phyloP scores from a whole-genome alignment of 2,888 invertebrate genomes.

The Zaprionus lineosus region DNA sequence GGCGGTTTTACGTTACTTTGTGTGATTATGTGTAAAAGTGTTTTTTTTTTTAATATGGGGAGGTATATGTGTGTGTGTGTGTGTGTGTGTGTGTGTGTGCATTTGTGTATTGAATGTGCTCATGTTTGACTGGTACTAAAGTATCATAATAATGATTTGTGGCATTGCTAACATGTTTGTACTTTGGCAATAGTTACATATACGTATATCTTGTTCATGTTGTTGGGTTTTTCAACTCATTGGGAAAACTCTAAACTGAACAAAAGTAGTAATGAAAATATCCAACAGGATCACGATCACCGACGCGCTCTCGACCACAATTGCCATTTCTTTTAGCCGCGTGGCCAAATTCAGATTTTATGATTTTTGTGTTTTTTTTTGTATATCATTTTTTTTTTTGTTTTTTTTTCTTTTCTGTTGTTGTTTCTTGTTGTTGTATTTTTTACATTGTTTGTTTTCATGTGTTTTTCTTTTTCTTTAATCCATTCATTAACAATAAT shows the following conservation, averaged over 20 bases:
- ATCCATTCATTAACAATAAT: slow-evolving; percentile 55
- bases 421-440: too few species aligned
- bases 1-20: slow-evolving; percentile 17
- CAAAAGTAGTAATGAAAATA: slow-evolving; percentile 74
- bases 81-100: slow-evolving; percentile 8
- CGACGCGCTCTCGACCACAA: slow-evolving; percentile 45
- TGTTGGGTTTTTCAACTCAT: slow-evolving; percentile 24
- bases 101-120: slow-evolving; percentile 1
- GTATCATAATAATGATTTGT: slow-evolving; percentile 39
- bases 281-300: slow-evolving; percentile 62
- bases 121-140: slow-evolving; percentile 27
- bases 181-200: slow-evolving; percentile 38
- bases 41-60: background rate
- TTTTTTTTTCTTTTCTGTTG: slow-evolving; percentile 3
- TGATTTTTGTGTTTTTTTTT: slow-evolving; percentile 32
- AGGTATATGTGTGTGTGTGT: background rate
- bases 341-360: slow-evolving; percentile 36
- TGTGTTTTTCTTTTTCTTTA: slow-evolving; percentile 2
- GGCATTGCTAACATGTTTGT: slow-evolving; percentile 44
- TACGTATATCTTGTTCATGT: slow-evolving; percentile 41
- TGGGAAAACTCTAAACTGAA: slow-evolving; percentile 71
- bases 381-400: background rate
- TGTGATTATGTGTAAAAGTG: too few species aligned
- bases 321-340: slow-evolving; percentile 39
- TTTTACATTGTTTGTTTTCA: background rate